A percentile compares a stretch with the other conserved stretches of the same genome.
Conservation (phyloP, 1,140 invertebrate species). For the Drosophila punjabiensis region DNA sequence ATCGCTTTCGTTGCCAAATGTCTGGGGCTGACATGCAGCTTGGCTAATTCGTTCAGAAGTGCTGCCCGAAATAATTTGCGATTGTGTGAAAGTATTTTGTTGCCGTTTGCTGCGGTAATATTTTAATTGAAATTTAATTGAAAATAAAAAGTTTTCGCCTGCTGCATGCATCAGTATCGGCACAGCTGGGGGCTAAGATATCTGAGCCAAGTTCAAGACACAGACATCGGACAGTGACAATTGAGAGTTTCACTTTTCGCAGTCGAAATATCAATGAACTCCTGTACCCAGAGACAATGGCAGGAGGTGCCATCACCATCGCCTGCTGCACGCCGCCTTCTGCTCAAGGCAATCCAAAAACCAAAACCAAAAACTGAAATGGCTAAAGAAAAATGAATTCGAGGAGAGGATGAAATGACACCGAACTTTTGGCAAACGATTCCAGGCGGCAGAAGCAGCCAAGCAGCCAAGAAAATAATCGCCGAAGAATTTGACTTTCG, state of each 20-base stretch:
- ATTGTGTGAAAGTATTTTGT: conserved; percentile 76
- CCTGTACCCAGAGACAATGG: conserved; percentile 53
- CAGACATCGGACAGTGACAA: conserved; percentile 47
- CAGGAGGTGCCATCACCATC: conserved; percentile 54
- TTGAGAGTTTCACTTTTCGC: conserved; percentile 56
- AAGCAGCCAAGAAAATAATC: conserved; percentile 67
- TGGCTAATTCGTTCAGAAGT: conserved; percentile 78
- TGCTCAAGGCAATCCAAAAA: conserved; percentile 32
- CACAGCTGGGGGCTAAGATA: conserved; percentile 60
- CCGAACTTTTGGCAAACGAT: conserved; percentile 55
- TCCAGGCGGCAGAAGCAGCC: conserved; percentile 64
- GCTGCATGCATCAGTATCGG: conserved; percentile 27
- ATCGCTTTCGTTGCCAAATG: conserved; percentile 74
- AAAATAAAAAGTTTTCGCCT: conserved; percentile 71
- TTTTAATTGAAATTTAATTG: conserved; percentile 82
- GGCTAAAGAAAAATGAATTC: conserved; percentile 24
- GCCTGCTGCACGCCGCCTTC: conserved; percentile 13
- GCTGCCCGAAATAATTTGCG: conserved; percentile 78
- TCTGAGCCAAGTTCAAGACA: conserved; percentile 59
- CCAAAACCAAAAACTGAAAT: conserved; percentile 6
- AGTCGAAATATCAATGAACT: conserved; percentile 62
- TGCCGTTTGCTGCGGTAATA: conserved; percentile 52
- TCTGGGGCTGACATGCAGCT: conserved; percentile 63
- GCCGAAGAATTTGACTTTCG: conserved; percentile 82
- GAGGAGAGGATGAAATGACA: conserved; percentile 63